These are phyloP conservation scores for Pipistrellus pygmaeus DNA, from an alignment of 2,797 vertebrate species.

Conservation along the genomic window DNA sequence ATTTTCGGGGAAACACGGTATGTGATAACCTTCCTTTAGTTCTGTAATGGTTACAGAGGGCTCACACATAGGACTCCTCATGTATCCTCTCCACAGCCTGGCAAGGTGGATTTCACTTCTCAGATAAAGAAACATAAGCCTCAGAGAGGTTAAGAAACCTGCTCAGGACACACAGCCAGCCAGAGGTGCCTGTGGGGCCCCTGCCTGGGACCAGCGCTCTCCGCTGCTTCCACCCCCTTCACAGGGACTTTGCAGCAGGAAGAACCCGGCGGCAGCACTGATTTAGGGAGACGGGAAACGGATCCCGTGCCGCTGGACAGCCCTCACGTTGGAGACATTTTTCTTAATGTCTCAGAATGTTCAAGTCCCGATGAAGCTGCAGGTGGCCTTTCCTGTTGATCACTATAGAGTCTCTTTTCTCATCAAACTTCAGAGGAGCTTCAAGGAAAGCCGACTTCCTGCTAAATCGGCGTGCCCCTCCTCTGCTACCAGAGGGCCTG, in stretches of 20 bases:
- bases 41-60: neutral
- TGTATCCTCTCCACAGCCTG: neutral
- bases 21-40: neutral
- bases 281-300: constrained; percentile 55
- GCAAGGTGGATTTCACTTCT: neutral
- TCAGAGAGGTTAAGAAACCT: constrained; percentile 37
- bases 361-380: constrained; percentile 18
- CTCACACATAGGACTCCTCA: neutral
- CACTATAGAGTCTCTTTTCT: constrained; percentile 16
- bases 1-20: too few species aligned
- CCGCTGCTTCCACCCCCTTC: neutral
- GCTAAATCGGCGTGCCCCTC: constrained; percentile 36
- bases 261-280: constrained; percentile 38
- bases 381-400: constrained; percentile 45
- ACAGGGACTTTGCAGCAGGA: neutral
- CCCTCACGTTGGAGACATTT: neutral
- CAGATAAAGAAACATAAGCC: neutral
- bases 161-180: constrained; percentile 21
- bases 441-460: constrained; percentile 46
- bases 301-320: neutral
- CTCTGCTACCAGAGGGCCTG: constrained; percentile 54
- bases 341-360: constrained; percentile 5
- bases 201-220: neutral
- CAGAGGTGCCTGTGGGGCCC: neutral
- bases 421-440: neutral